These are phyloP conservation scores for Leptinotarsa tumamoca DNA, from an alignment of 2,888 invertebrate genomes.

Conservation along the genomic window DNA sequence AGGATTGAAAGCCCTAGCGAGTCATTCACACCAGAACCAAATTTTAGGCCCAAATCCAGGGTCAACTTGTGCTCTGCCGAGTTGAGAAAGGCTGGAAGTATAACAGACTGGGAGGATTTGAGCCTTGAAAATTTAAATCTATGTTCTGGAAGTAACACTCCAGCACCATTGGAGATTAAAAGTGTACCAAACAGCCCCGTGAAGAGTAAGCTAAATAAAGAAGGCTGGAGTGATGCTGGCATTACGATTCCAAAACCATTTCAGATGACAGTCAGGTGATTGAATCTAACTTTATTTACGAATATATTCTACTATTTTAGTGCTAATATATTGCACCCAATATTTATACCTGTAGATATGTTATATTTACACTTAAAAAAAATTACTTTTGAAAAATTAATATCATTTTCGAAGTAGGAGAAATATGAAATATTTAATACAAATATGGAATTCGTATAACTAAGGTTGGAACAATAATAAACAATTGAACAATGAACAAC, in stretches of 20 bases:
- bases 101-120: conserved; percentile 59
- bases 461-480: too few species aligned
- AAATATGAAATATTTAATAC: too few species aligned
- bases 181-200: conserved; percentile 74
- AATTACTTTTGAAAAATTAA: too few species aligned
- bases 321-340: too few species aligned
- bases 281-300: not conserved
- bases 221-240: conserved; percentile 58
- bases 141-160: conserved; percentile 51
- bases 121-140: conserved; percentile 62
- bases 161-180: conserved; percentile 60
- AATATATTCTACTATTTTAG: not conserved
- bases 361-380: too few species aligned
- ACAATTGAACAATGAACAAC: too few species aligned
- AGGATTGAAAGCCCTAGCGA: conserved; percentile 64
- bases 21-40: conserved; percentile 55
- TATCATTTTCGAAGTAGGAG: too few species aligned
- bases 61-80: conserved; percentile 56
- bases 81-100: conserved; percentile 49
- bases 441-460: too few species aligned
- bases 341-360: too few species aligned
- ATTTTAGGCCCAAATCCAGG: conserved; percentile 56
- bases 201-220: conserved; percentile 62
- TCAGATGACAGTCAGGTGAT: conserved; percentile 78
- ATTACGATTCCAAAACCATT: conserved; percentile 78